Percentiles rank a stretch among this genome's conserved stretches.
Conservation (phyloP, 2,797 vertebrate species). For the Taeniopygia guttata region DNA sequence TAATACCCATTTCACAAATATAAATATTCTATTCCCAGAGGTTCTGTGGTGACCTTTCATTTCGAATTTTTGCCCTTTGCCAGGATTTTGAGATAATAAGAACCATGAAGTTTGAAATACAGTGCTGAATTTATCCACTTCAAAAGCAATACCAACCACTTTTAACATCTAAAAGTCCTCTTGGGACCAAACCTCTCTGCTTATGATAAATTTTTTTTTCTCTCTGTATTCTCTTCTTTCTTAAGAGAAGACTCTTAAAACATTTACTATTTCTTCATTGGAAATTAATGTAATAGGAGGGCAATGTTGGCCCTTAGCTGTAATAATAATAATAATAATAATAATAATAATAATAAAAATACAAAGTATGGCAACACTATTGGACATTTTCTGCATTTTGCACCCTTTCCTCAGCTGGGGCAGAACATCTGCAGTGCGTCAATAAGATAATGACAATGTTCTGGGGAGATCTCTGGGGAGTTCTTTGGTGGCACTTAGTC, state of each 20-base stretch:
- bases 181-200: background rate
- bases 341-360: background rate
- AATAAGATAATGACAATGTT: slow-evolving; percentile 20
- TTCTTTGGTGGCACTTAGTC: background rate
- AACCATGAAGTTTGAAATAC: background rate
- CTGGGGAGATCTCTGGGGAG: slow-evolving; percentile 29
- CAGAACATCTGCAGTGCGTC: slow-evolving; percentile 1
- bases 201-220: background rate
- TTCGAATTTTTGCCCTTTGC: background rate
- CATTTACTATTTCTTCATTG: background rate
- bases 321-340: background rate
- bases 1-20: background rate
- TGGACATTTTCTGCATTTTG: slow-evolving; percentile 16
- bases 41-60: background rate
- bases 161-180: background rate
- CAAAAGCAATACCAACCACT: background rate
- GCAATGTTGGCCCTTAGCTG: background rate
- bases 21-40: slow-evolving; percentile 3
- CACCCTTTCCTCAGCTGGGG: background rate
- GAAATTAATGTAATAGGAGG: background rate
- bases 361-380: background rate
- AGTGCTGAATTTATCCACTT: background rate
- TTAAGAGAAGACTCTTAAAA: background rate
- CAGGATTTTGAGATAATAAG: background rate
- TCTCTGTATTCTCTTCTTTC: background rate